phyloP scores from a whole-genome alignment of 1,140 invertebrate genomes.

The Calosoma granatense region DNA sequence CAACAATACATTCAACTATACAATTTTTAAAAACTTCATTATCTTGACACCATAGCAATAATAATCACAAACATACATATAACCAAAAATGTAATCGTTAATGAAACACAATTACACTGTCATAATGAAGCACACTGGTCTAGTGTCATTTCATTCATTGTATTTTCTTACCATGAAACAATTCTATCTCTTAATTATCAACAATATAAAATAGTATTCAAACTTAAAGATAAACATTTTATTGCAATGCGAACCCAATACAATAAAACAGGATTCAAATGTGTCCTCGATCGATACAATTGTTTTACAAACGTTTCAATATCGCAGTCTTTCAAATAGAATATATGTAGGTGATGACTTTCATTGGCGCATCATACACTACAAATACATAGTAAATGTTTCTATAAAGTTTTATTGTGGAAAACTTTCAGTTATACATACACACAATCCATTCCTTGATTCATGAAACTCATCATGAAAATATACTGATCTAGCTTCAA shows the following conservation, averaged over 20 bases:
- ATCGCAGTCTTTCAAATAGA: conserved; percentile 3
- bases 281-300: background rate
- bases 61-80: background rate
- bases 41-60: background rate
- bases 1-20: background rate
- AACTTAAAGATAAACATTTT: background rate
- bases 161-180: background rate
- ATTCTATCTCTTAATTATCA: background rate
- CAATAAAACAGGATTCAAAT: background rate
- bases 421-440: too few species aligned
- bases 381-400: background rate
- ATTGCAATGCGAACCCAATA: background rate
- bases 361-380: background rate
- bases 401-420: too few species aligned
- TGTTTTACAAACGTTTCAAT: background rate
- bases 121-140: background rate
- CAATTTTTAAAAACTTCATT: background rate
- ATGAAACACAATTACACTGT: too few species aligned
- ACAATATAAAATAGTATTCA: background rate
- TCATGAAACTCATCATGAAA: too few species aligned
- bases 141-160: too few species aligned
- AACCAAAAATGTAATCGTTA: background rate
- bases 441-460: too few species aligned
- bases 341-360: background rate
- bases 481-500: too few species aligned